These are phyloP conservation scores for Lordiphosa clarofinis DNA, from an alignment of 1,140 invertebrate species.

Conservation along the genomic window DNA sequence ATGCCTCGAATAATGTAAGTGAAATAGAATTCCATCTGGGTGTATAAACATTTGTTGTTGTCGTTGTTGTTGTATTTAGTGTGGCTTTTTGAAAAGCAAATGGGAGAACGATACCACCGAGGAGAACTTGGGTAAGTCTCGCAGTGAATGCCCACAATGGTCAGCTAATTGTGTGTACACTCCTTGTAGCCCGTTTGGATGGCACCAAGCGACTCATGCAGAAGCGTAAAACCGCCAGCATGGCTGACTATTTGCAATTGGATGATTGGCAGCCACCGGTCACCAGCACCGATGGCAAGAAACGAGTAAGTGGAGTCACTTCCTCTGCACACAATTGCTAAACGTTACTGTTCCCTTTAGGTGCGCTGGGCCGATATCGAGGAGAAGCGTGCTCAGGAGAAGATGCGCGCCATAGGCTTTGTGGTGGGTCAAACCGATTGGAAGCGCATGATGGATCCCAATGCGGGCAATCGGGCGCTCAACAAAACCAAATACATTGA, in stretches of 20 bases:
- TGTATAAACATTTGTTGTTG: neutral
- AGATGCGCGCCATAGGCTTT: slow-evolving; percentile 95
- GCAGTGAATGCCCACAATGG: too few relatives aligned
- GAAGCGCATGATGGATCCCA: slow-evolving; percentile 95
- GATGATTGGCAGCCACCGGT: slow-evolving; percentile 85
- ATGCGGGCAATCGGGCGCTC: slow-evolving; percentile 91
- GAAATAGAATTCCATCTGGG: slow-evolving; percentile 1
- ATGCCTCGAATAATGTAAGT: slow-evolving; percentile 58
- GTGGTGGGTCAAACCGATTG: slow-evolving; percentile 97
- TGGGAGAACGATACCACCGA: slow-evolving; percentile 74
- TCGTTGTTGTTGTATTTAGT: slow-evolving; percentile 29
- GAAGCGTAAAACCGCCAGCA: slow-evolving; percentile 81
- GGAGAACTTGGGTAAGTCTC: slow-evolving; percentile 70
- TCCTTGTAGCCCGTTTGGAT: slow-evolving; percentile 89
- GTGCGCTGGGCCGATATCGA: slow-evolving; percentile 98
- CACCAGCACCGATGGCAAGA: slow-evolving; percentile 88
- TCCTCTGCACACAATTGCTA: neutral
- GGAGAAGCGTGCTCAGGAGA: slow-evolving; percentile 92
- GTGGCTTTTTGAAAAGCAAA: slow-evolving; percentile 76
- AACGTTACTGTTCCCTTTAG: slow-evolving; percentile 81
- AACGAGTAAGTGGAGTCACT: slow-evolving; percentile 85
- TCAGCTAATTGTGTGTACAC: too few relatives aligned
- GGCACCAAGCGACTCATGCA: slow-evolving; percentile 85
- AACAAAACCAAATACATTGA: slow-evolving; percentile 97
- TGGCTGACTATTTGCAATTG: slow-evolving; percentile 95